Evolutionary conservation across 2,113 vertebrate species (phyloP).

Genomic region (Phyllostomus hastatus): DNA sequence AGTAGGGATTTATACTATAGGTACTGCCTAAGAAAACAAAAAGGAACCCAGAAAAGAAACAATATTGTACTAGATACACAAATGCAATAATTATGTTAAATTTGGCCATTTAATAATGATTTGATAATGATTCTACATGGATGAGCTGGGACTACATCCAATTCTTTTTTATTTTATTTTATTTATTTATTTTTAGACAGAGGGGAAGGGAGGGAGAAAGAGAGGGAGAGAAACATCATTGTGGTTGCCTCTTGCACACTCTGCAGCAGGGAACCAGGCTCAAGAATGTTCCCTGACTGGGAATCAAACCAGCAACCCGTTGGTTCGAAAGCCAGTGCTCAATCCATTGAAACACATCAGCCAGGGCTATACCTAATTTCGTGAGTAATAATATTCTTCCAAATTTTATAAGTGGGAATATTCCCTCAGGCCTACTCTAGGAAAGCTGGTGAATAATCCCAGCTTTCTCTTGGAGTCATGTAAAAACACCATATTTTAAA

Average conservation of each 20-base stretch:
- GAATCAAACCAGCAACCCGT: too few relatives aligned
- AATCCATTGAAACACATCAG: too few relatives aligned
- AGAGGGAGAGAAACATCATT: too few relatives aligned
- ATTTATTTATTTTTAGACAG: too few relatives aligned
- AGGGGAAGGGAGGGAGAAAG: too few relatives aligned
- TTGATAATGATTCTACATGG: background rate
- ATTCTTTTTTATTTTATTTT: background rate
- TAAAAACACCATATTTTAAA: conserved; percentile 4
- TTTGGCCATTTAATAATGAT: background rate
- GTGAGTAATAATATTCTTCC: background rate
- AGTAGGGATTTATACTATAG: background rate
- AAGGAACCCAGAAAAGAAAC: background rate
- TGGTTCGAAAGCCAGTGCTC: too few relatives aligned
- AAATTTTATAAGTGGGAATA: background rate
- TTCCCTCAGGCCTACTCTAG: background rate
- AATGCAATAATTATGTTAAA: background rate
- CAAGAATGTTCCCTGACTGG: too few relatives aligned
- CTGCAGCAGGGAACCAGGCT: too few relatives aligned
- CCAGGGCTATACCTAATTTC: background rate
- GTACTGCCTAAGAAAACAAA: background rate
- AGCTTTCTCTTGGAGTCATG: background rate
- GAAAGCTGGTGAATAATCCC: background rate
- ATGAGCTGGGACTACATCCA: background rate
- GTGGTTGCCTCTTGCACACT: too few relatives aligned
- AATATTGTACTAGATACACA: background rate